phyloP scores from a whole-genome alignment of 2,797 vertebrate species.

The Varecia variegata region DNA sequence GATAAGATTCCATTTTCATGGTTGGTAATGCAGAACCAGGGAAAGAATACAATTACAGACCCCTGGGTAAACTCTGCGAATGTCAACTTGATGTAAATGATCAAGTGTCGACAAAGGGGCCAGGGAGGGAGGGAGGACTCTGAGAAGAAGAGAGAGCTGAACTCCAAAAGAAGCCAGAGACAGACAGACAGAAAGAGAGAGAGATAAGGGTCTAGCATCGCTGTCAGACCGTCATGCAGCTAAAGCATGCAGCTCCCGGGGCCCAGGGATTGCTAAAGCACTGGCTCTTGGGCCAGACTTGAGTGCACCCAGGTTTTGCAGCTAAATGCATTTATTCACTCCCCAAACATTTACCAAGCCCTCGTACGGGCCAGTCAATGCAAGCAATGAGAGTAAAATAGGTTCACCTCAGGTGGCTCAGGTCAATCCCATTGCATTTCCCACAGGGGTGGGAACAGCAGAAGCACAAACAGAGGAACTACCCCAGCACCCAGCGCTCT shows the following conservation, averaged over 20 bases:
- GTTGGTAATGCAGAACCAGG: conserved; percentile 99
- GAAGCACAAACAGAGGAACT: not conserved
- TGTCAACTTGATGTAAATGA: conserved; percentile 99
- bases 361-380: not conserved
- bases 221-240: not conserved
- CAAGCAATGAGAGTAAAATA: not conserved
- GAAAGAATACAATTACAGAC: conserved; percentile 99
- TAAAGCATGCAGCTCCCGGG: rapidly evolving
- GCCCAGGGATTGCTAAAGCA: not conserved
- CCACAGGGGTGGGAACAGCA: rapidly evolving
- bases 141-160: conserved; percentile 56
- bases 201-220: conserved; percentile 43
- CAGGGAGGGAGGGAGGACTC: conserved; percentile 53
- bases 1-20: conserved; percentile 99
- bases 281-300: not conserved
- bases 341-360: not conserved
- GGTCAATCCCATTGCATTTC: rapidly evolving
- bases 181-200: conserved; percentile 50
- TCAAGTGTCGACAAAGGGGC: conserved; percentile 92
- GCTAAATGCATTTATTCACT: not conserved
- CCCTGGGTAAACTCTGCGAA: conserved; percentile 99
- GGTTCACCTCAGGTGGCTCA: not conserved
- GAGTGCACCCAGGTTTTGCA: not conserved
- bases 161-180: conserved; percentile 1
- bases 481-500: rapidly evolving